Conservation (phyloP, 2,113 vertebrate genomes). For the Peromyscus californicus region DNA sequence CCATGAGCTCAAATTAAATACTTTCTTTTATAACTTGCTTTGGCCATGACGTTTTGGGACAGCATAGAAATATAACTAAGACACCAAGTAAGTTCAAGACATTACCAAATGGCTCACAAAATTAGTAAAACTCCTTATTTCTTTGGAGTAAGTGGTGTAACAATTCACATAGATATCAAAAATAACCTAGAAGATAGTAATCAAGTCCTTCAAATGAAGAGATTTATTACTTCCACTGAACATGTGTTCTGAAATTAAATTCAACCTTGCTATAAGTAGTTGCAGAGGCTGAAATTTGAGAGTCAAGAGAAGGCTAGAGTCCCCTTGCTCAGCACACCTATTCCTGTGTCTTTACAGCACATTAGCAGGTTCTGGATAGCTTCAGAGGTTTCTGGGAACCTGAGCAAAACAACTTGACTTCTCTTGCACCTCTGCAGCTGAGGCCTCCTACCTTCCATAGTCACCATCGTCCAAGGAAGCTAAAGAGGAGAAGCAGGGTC, state of each 20-base stretch:
- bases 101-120: not conserved
- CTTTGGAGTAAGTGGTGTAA: not conserved
- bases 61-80: not conserved
- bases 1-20: not conserved
- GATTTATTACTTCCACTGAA: not conserved
- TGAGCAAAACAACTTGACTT: not conserved
- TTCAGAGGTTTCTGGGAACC: not conserved
- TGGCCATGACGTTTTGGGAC: too few relatives aligned
- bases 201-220: not conserved
- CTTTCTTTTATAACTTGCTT: not conserved
- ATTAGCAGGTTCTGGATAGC: too few relatives aligned
- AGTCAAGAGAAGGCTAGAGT: too few relatives aligned
- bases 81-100: not conserved
- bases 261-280: not conserved
- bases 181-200: not conserved
- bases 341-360: not conserved
- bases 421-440: not conserved
- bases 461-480: not conserved
- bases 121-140: not conserved
- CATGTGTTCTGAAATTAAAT: not conserved
- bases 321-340: not conserved
- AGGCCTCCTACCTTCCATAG: not conserved
- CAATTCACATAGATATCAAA: not conserved
- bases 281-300: not conserved
- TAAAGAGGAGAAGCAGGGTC: not conserved